phyloP scores from a whole-genome alignment of 2,888 invertebrate genomes.

The Luperina nickerlii region DNA sequence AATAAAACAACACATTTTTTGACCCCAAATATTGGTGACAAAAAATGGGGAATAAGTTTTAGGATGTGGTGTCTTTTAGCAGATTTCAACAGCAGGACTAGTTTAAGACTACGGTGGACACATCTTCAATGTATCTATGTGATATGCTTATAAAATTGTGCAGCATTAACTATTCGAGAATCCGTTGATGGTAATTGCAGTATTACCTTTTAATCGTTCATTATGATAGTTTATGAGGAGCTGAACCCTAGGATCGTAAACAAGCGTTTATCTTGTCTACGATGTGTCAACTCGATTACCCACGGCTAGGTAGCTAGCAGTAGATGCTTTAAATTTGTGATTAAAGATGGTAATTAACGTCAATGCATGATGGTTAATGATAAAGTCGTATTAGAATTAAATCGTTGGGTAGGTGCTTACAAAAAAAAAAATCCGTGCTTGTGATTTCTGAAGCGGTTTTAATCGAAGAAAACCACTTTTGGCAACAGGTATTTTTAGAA shows the following conservation, averaged over 20 bases:
- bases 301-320: background rate
- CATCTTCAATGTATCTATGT: background rate
- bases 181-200: background rate
- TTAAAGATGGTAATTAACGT: slow-evolving; percentile 23
- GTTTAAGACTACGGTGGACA: background rate
- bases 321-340: slow-evolving; percentile 22
- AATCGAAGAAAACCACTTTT: background rate
- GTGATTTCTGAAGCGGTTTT: background rate
- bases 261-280: slow-evolving; percentile 32
- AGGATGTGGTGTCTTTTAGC: background rate
- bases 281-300: slow-evolving; percentile 23
- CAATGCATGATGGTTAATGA: slow-evolving; percentile 5
- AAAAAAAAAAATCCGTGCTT: background rate
- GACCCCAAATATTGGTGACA: background rate
- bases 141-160: slow-evolving; percentile 4
- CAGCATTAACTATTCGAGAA: background rate
- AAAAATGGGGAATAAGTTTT: background rate
- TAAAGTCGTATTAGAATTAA: slow-evolving; percentile 22
- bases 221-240: slow-evolving; percentile 14
- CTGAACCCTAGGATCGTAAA: slow-evolving; percentile 31
- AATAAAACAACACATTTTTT: slow-evolving; percentile 2
- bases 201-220: slow-evolving; percentile 3
- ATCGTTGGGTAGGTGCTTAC: background rate
- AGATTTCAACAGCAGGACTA: background rate
- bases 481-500: slow-evolving; percentile 15